Conservation (phyloP, 2,888 invertebrate species). For the Syrista parreyssii region DNA sequence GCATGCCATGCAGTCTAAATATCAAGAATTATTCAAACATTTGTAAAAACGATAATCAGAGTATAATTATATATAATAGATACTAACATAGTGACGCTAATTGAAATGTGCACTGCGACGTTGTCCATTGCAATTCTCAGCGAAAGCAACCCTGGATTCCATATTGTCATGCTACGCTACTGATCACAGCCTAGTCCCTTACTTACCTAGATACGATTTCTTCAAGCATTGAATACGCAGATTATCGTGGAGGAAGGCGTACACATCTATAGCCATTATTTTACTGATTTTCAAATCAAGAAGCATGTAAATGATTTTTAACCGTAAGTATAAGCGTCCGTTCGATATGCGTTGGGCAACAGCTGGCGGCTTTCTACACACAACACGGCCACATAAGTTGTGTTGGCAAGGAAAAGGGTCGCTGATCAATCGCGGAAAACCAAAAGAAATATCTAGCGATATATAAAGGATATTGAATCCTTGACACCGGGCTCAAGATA, state of each 20-base stretch:
- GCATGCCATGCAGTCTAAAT: neutral
- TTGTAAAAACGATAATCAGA: neutral
- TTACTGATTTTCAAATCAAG: neutral
- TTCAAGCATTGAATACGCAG: slow-evolving; percentile 43
- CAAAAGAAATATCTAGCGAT: neutral
- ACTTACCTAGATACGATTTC: slow-evolving; percentile 53
- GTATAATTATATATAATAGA: neutral
- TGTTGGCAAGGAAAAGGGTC: neutral
- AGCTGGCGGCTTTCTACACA: neutral
- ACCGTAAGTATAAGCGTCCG: neutral
- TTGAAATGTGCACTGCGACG: neutral
- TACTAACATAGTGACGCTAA: neutral
- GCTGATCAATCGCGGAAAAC: neutral
- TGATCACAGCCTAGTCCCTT: neutral
- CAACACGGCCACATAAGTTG: neutral
- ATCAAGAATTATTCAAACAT: neutral
- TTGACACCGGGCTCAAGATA: neutral
- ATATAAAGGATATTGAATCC: neutral
- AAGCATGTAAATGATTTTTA: neutral
- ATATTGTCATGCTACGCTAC: neutral
- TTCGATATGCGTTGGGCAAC: neutral
- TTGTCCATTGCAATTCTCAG: neutral
- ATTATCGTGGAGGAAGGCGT: slow-evolving; percentile 35
- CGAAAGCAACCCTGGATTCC: neutral
- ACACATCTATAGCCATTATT: slow-evolving; percentile 45